phyloP scores from a whole-genome alignment of 2,888 invertebrate species.

The Melieria crassipennis region DNA sequence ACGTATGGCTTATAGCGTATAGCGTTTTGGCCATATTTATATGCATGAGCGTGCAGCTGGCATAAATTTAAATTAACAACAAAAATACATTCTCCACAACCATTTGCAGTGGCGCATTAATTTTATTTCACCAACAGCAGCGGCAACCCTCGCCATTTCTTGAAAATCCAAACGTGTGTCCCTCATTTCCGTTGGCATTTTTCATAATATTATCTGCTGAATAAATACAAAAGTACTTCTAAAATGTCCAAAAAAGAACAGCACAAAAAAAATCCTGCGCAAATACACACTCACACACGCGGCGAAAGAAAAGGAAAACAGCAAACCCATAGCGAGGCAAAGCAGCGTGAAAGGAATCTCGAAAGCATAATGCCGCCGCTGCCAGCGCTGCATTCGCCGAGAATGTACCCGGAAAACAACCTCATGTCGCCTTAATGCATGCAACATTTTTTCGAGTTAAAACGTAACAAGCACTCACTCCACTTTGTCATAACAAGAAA shows the following conservation, averaged over 20 bases:
- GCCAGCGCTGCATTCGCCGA: too few species aligned
- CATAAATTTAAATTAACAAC: slow-evolving; percentile 29
- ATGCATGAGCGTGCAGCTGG: slow-evolving; percentile 21
- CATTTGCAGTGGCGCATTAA: slow-evolving; percentile 29
- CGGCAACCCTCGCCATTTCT: slow-evolving; percentile 7
- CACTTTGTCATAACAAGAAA: slow-evolving; percentile 22
- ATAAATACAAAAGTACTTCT: slow-evolving; percentile 30
- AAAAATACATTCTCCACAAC: slow-evolving; percentile 21
- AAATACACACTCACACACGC: slow-evolving; percentile 21
- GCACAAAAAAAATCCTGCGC: slow-evolving; percentile 30
- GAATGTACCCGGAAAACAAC: slow-evolving; percentile 35
- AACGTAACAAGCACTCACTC: slow-evolving; percentile 19
- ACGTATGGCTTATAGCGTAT: background rate
- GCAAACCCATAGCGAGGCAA: background rate
- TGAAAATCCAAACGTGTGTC: slow-evolving; percentile 39
- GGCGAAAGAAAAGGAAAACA: slow-evolving; percentile 14
- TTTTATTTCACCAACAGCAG: slow-evolving; percentile 8
- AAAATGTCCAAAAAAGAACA: slow-evolving; percentile 32
- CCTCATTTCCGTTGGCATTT: slow-evolving; percentile 48
- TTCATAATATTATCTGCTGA: slow-evolving; percentile 41
- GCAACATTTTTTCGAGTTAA: slow-evolving; percentile 40
- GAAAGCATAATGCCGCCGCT: too few species aligned
- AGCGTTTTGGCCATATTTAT: slow-evolving; percentile 6
- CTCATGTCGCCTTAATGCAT: slow-evolving; percentile 46
- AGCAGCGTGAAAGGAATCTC: too few species aligned